Base-by-base conservation (phyloP, 2,888 invertebrate species). In the Aspidiotus rigidus region DNA sequence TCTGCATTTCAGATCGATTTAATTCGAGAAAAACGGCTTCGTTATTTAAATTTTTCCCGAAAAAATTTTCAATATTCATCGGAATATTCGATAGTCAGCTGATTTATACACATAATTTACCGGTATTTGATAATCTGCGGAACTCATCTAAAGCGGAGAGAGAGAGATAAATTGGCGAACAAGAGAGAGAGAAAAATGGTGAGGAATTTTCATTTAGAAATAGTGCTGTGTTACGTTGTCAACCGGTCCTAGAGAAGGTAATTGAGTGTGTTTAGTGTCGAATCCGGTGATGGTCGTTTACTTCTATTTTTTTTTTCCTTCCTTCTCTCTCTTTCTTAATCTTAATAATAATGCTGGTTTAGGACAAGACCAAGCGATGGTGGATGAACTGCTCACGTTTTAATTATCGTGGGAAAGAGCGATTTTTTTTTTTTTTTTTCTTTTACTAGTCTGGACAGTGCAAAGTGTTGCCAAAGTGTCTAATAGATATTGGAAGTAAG, bases 221-320 rank as follows among this genome's bases (percentile, higher is more conserved):
- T 28, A 28, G 49, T 49, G 49, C n/a, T 49, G 49, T 28, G 39
- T 39, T 7, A 59, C 49, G 66, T 56, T 66, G 66, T 66, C 66
- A 66, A 66, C 66, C 66, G 66, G 66, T 66, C 59, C 57, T 56
- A 64, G 54, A 49, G 11, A 13, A 53, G 57, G 49, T 66, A 66
- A 66, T 66, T 66, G 66, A 66, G 66, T 60, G 66, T 66, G 59
- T 57, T 17, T 59, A 49, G 49, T 42, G 56, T 66, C 66, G 60
- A 66, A 66, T 66, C 66, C 66, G 66, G 66, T 59, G 59, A 66
- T 66, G 66, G 66, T 66, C 59, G 66, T 66, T 66, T 59, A 59
- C 66, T 66, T 11, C 28, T 64, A 10, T 57, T 57, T 49, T 49
- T 28, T 28, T 28, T 28, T 5, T 28, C 5, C 28, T 28, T 28